Evolutionary conservation across 2,888 invertebrate genomes (phyloP).

Genomic region (Gnatocerus cornutus): DNA sequence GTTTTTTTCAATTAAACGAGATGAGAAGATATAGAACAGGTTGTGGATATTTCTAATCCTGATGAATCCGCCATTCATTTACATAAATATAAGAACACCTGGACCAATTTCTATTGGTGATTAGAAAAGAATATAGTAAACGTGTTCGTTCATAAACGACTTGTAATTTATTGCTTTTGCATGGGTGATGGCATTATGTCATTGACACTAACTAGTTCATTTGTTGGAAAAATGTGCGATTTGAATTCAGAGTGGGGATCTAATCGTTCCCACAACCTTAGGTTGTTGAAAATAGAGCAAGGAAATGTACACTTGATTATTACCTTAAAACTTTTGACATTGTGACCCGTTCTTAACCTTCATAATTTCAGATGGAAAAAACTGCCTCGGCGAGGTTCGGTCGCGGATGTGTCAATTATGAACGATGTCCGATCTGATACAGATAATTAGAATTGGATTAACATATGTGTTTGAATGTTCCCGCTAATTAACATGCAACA

Average conservation of each 20-base stretch:
- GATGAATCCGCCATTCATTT: slow-evolving; percentile 51
- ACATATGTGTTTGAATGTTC: slow-evolving; percentile 42
- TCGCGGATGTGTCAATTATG: slow-evolving; percentile 41
- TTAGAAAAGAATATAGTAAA: slow-evolving; percentile 56
- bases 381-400: slow-evolving; percentile 36
- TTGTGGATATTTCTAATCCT: slow-evolving; percentile 52
- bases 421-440: slow-evolving; percentile 32
- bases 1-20: slow-evolving; percentile 43
- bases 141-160: slow-evolving; percentile 49
- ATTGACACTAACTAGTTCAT: slow-evolving; percentile 49
- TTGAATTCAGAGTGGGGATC: slow-evolving; percentile 28
- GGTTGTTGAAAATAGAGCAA: slow-evolving; percentile 43
- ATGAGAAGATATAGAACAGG: slow-evolving; percentile 48
- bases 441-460: slow-evolving; percentile 41
- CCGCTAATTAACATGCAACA: slow-evolving; percentile 46
- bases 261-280: slow-evolving; percentile 33
- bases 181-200: slow-evolving; percentile 46
- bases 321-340: slow-evolving; percentile 45
- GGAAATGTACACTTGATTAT: slow-evolving; percentile 25
- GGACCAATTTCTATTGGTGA: slow-evolving; percentile 59
- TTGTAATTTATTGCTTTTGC: slow-evolving; percentile 48
- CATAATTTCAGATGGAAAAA: slow-evolving; percentile 36
- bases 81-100: slow-evolving; percentile 55
- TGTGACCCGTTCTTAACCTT: slow-evolving; percentile 40
- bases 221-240: slow-evolving; percentile 34